Evolutionary conservation across 2,888 invertebrate genomes (phyloP).

Genomic region (Drosophila barbarae): DNA sequence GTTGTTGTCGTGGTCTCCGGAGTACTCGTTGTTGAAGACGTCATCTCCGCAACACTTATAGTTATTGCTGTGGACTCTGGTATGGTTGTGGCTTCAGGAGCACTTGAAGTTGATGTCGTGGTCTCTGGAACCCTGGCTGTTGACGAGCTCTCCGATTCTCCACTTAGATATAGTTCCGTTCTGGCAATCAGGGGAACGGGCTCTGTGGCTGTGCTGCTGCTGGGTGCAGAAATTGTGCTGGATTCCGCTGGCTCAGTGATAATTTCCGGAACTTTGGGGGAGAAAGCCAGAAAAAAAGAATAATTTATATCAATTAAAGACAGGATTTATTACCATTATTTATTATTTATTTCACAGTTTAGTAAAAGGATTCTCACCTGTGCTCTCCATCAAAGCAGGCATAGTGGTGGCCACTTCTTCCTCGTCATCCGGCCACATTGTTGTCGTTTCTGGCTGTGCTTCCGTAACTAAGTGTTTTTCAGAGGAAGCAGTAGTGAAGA

Average conservation of each 20-base stretch:
- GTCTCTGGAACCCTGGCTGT: neutral
- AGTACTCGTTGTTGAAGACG: neutral
- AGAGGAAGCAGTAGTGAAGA: neutral
- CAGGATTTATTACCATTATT: neutral
- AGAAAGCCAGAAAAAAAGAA: neutral
- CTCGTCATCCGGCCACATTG: neutral
- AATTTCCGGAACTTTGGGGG: neutral
- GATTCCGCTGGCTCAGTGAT: constrained; percentile 3
- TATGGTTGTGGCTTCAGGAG: neutral
- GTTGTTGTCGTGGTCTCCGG: neutral
- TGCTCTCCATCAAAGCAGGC: neutral
- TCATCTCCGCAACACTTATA: constrained; percentile 18
- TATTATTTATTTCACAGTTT: neutral
- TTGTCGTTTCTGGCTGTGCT: neutral
- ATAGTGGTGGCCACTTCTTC: neutral
- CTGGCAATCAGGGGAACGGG: neutral
- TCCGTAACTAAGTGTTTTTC: neutral
- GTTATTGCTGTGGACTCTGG: constrained; percentile 24
- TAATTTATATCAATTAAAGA: neutral
- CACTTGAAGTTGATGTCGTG: neutral
- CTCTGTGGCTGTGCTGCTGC: constrained; percentile 2
- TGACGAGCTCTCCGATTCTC: constrained; percentile 1
- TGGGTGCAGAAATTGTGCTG: neutral
- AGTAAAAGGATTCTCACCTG: constrained; percentile 5
- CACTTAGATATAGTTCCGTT: neutral